Evolutionary conservation across 2,888 invertebrate genomes (phyloP).

Genomic region (Zelleria hepariella): DNA sequence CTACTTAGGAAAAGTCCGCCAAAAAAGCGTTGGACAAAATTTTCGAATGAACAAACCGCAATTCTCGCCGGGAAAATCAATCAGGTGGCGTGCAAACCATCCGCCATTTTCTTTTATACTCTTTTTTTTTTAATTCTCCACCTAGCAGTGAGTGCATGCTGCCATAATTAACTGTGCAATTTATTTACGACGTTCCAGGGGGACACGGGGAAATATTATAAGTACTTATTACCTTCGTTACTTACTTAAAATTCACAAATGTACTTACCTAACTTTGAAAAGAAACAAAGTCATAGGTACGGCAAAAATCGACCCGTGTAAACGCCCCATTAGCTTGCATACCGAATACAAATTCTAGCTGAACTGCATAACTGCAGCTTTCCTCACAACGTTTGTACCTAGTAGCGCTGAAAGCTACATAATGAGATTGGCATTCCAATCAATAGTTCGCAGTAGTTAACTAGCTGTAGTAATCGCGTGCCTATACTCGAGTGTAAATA

Average conservation of each 20-base stretch:
- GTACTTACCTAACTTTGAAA: too few relatives aligned
- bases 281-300: too few relatives aligned
- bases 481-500: conserved; percentile 32
- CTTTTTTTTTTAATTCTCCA: not conserved
- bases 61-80: conserved; percentile 28
- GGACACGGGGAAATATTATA: not conserved
- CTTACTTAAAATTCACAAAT: not conserved
- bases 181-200: not conserved
- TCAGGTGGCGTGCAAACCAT: conserved; percentile 14
- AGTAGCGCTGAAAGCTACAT: too few relatives aligned
- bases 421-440: not conserved
- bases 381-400: too few relatives aligned
- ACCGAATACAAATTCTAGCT: too few relatives aligned
- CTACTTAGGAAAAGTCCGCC: conserved; percentile 6
- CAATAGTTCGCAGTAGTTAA: not conserved
- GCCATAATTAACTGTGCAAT: conserved; percentile 1
- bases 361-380: too few relatives aligned
- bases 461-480: conserved; percentile 23
- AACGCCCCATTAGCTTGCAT: too few relatives aligned
- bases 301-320: too few relatives aligned
- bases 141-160: not conserved
- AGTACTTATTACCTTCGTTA: not conserved
- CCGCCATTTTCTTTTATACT: not conserved
- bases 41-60: conserved; percentile 23
- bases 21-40: conserved; percentile 26